Percentiles rank a stretch among this genome's conserved stretches.
Conservation (phyloP, 2,888 invertebrate genomes). For the Rhamnusium bicolor region DNA sequence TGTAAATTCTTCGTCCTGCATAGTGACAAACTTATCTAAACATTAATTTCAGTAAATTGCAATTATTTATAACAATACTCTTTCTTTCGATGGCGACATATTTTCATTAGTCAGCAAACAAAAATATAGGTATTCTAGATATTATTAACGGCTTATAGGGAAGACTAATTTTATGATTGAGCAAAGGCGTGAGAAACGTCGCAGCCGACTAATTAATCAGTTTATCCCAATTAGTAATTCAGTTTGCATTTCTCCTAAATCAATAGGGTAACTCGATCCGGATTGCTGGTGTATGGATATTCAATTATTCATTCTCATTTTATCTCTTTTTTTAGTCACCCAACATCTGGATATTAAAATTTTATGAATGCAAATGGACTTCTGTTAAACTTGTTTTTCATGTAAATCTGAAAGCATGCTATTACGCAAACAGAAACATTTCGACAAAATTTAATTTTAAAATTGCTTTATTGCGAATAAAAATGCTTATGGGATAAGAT, state of each 20-base stretch:
- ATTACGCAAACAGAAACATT: too few relatives aligned
- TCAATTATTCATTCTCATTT: conserved; percentile 8
- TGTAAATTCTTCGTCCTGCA: too few relatives aligned
- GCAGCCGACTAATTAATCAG: not conserved
- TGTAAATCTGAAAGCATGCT: too few relatives aligned
- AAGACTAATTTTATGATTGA: not conserved
- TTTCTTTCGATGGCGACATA: too few relatives aligned
- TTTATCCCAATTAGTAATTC: conserved; percentile 10
- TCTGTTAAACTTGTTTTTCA: too few relatives aligned
- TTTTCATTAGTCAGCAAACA: not conserved
- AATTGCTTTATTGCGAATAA: too few relatives aligned
- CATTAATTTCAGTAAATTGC: too few relatives aligned
- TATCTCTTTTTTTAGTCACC: not conserved
- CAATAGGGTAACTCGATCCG: not conserved
- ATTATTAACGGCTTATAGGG: not conserved
- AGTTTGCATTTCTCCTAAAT: conserved; percentile 3
- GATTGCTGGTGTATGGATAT: not conserved
- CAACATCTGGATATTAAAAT: conserved; percentile 2
- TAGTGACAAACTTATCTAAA: too few relatives aligned
- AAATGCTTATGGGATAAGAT: too few relatives aligned
- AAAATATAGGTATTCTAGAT: not conserved
- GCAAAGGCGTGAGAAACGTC: not conserved
- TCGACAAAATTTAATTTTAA: too few relatives aligned
- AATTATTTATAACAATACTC: too few relatives aligned
- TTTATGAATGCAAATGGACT: too few relatives aligned